Evolutionary conservation across 2,113 vertebrate genomes (phyloP), one percentile per base, ranked within the genome.

Genomic region (Trachemys scripta): DNA sequence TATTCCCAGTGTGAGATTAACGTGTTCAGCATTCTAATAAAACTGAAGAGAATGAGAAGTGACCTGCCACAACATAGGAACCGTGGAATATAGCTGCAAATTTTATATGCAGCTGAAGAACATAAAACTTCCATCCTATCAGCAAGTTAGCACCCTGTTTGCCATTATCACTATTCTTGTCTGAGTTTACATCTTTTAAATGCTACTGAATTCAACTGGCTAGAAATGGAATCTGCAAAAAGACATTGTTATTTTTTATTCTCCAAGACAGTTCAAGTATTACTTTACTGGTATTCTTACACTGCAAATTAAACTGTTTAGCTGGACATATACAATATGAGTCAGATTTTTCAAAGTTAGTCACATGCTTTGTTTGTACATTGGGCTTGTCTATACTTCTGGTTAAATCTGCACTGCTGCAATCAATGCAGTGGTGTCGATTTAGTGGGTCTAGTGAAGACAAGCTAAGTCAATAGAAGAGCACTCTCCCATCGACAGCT

Each of bases 221-320:
- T 85, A 81, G 84, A 90, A 92, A 78, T 82, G 8, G 87, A 92
- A 81, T 31, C 51, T 27, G 53, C 10, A 80, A 93, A 47, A 27
- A n/a, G 8, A 87, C 59, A 80, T 85, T 92, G 45, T 82, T 90
- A 10, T 57, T 92, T 94, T 94, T 80, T 76, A 80, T 81, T 51
- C 27, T n/a, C 35, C 25, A 25, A 19, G 29, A 42, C n/a, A 92
- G 5, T 82, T 81, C 62, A 69, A 4, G 0, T 1, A 8, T 78
- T 78, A 6, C 38, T 51, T 87, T 42, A 17, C 27, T 38, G 87
- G 4, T 24, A 19, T 78, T 92, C 87, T 51, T 53, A 47, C 76
- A 53, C 4, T 31, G 72, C 4, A 84, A 81, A 17, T 8, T 76
- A 17, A 87, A 54, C 49, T 84, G 80, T 89, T 93, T 35, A 14